Percentiles rank a stretch among this genome's conserved stretches.
Evolutionary conservation across 2,888 invertebrate genomes (phyloP).

Genomic region (Creontiades dilutus): DNA sequence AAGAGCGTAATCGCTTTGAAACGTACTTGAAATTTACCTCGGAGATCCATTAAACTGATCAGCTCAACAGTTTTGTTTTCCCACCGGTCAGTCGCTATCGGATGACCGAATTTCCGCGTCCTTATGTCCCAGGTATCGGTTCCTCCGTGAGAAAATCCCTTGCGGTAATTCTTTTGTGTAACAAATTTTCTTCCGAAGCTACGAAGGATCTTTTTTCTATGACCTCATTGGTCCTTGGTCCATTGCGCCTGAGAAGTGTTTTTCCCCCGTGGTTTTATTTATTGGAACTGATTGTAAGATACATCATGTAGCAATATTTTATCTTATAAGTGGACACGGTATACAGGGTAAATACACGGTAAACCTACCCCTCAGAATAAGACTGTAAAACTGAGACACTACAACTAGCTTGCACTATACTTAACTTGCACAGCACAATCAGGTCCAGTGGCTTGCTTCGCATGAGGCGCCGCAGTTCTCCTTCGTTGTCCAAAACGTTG

Average conservation of each 20-base stretch:
- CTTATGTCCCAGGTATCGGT: conserved; percentile 2
- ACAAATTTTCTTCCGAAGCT: not conserved
- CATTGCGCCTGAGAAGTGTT: not conserved
- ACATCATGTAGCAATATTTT: too few species aligned
- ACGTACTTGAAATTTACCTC: conserved; percentile 23
- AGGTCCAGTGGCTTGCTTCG: too few species aligned
- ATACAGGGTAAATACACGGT: too few species aligned
- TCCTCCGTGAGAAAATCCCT: not conserved
- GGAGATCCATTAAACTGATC: not conserved
- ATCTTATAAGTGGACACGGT: too few species aligned
- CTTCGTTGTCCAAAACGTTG: too few species aligned
- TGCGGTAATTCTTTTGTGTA: not conserved
- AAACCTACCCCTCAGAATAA: too few species aligned
- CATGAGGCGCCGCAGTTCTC: too few species aligned
- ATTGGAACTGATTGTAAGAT: too few species aligned
- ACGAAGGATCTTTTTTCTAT: not conserved
- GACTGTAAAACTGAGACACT: too few species aligned
- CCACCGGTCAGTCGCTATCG: conserved; percentile 4
- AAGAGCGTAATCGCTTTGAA: not conserved
- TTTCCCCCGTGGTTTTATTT: too few species aligned
- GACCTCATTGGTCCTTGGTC: not conserved
- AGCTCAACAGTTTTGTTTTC: not conserved
- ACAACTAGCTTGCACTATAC: too few species aligned
- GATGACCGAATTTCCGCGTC: conserved; percentile 22
- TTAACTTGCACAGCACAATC: too few species aligned